Evolutionary conservation across 35 echinoderm and acorn worm genomes (phyloP).

Genomic region (Apostichopus californicus): DNA sequence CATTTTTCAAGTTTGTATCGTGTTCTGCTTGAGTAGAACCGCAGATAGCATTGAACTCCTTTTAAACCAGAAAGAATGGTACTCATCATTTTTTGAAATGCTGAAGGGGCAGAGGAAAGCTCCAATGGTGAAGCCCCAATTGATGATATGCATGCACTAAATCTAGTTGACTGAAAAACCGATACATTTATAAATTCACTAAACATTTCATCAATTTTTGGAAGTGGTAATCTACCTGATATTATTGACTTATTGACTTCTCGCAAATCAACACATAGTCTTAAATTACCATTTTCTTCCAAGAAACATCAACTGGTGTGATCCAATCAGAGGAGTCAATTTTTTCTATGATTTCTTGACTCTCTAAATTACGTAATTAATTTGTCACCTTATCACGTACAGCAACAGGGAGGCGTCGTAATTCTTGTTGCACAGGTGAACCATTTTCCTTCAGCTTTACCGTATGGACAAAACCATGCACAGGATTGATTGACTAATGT

Average conservation of each 20-base stretch:
- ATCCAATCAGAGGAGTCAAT: slow-evolving; percentile 54
- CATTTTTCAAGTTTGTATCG: no score
- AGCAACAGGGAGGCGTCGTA: background rate
- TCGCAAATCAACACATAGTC: slow-evolving; percentile 49
- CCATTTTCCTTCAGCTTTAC: background rate
- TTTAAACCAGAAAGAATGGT: slow-evolving; percentile 51
- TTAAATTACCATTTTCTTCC: slow-evolving; percentile 43
- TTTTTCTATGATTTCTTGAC: slow-evolving; percentile 45
- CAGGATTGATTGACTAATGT: no score
- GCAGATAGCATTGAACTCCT: slow-evolving; percentile 46
- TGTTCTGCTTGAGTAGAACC: background rate
- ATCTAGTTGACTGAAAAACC: background rate
- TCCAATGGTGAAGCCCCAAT: slow-evolving; percentile 23
- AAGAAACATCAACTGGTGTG: slow-evolving; percentile 48
- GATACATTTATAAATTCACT: background rate
- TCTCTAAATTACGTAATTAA: slow-evolving; percentile 3
- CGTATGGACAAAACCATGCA: no score
- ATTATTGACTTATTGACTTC: slow-evolving; percentile 38
- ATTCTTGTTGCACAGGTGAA: background rate
- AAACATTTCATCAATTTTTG: slow-evolving; percentile 58
- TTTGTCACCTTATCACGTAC: background rate
- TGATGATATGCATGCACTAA: background rate
- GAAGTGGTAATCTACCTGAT: slow-evolving; percentile 57
- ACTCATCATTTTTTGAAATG: background rate
- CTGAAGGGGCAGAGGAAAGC: background rate